Evolutionary conservation across 2,113 vertebrate species (phyloP).

Genomic region (Solea senegalensis): DNA sequence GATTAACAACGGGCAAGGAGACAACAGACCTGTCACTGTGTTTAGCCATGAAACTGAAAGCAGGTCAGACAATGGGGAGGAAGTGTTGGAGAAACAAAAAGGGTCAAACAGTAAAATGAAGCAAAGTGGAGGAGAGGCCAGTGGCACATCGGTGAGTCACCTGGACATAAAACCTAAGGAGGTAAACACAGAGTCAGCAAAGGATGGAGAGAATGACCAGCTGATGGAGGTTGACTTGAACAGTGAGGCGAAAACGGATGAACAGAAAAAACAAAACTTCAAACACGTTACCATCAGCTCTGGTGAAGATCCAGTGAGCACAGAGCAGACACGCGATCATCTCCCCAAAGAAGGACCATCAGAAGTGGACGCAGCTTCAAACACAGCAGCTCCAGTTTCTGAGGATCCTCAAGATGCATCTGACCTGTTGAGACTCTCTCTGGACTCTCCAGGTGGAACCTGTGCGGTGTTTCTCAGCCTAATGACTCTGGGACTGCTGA

Average conservation of each 20-base stretch:
- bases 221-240: neutral
- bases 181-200: neutral
- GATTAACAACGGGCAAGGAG: constrained; percentile 53
- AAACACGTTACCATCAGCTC: neutral
- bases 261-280: neutral
- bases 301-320: neutral
- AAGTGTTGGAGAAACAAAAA: neutral
- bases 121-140: neutral
- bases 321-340: constrained; percentile 4
- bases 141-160: fast-evolving
- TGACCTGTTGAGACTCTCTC: constrained; percentile 82
- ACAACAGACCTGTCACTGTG: constrained; percentile 71
- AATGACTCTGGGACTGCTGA: constrained; percentile 87
- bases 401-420: constrained; percentile 26
- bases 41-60: constrained; percentile 81
- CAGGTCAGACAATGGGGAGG: constrained; percentile 16
- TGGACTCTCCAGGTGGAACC: constrained; percentile 89
- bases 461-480: constrained; percentile 85
- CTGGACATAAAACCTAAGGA: neutral
- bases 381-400: fast-evolving
- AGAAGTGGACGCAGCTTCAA: neutral
- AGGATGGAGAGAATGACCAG: neutral
- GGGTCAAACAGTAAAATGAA: constrained; percentile 5
- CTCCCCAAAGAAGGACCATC: neutral
- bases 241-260: neutral